These are phyloP conservation scores for Limnodromus scolopaceus DNA, from an alignment of 2,797 vertebrate genomes.

Conservation along the genomic window DNA sequence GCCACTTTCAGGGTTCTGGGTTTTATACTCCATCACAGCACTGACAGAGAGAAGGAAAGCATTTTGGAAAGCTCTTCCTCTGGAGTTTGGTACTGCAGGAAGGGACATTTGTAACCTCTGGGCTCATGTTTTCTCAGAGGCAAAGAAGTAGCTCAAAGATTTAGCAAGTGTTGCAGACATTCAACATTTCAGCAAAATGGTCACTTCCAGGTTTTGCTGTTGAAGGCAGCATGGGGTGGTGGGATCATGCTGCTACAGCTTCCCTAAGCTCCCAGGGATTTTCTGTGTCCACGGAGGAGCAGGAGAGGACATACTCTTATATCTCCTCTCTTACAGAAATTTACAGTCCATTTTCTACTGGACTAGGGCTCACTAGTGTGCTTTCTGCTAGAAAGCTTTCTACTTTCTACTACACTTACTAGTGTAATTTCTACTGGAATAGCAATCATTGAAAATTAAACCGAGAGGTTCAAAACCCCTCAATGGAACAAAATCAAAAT, in stretches of 20 bases:
- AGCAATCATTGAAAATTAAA: background rate
- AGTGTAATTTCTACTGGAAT: background rate
- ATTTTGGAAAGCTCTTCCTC: background rate
- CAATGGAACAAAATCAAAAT: background rate
- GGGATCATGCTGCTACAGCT: background rate
- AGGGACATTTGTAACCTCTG: background rate
- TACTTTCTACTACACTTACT: no score
- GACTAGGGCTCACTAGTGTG: no score
- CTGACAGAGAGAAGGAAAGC: background rate
- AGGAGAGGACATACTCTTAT: background rate
- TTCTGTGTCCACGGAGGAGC: background rate
- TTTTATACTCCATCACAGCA: background rate
- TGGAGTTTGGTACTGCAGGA: background rate
- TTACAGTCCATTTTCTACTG: background rate
- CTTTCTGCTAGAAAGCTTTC: no score
- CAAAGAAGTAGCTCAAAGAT: background rate
- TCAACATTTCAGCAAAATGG: background rate
- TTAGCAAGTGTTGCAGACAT: background rate
- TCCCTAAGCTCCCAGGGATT: rapidly evolving
- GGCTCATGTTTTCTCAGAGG: background rate
- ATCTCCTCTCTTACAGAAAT: background rate
- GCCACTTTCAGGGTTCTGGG: background rate
- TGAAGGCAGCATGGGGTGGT: background rate
- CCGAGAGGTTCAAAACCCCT: background rate
- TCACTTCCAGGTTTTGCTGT: background rate